Base-by-base conservation (phyloP, 2,888 invertebrate species). In the Drosophila melanocephala region DNA sequence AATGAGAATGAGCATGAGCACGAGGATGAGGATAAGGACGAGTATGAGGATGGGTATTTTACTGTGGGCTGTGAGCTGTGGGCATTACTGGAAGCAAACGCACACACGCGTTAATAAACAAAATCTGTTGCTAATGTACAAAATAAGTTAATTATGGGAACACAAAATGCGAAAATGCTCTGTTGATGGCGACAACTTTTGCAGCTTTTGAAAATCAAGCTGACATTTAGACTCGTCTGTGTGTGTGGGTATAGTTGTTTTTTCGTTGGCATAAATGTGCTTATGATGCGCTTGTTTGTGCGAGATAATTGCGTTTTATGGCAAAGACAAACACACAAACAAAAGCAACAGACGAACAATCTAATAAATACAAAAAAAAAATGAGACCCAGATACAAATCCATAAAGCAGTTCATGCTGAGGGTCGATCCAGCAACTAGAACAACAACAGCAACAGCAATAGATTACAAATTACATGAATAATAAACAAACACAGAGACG, bases 101-200 rank as follows among this genome's bases (percentile, higher is more conserved):
- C 80, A 83, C 83, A 84, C 68, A 78, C 60, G 75, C 90, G 90
- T 87, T 90, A 89, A 89, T 87, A 88, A 87, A 85, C 79, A 87
- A 87, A 87, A 87, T 87, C 88, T 87, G 90, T 88, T 85, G 88
- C 90, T 87, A 89, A 87, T 89, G 90, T 85, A 89, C 81, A 83
- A 83, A 80, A 87, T 86, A 89, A 86, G 88, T 87, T 86, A 86
- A 86, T 86, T 86, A 85, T 87, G 88, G 70, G 51, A 65, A 74
- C 62, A 63, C 72, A 61, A 82, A 89, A 84, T 89, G 83, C 63
- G 81, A 67, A 75, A 75, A 67, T 59, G 60, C 60, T 51, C 30
- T 42, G 55, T 37, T 74, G 74, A 70, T 77, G 84, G 70, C 68
- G 83, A 77, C 83, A 87, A 81, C 80, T 77, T 87, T 76, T 79